Base-by-base conservation (phyloP, 1,140 invertebrate species). In the Euwallacea similis region DNA sequence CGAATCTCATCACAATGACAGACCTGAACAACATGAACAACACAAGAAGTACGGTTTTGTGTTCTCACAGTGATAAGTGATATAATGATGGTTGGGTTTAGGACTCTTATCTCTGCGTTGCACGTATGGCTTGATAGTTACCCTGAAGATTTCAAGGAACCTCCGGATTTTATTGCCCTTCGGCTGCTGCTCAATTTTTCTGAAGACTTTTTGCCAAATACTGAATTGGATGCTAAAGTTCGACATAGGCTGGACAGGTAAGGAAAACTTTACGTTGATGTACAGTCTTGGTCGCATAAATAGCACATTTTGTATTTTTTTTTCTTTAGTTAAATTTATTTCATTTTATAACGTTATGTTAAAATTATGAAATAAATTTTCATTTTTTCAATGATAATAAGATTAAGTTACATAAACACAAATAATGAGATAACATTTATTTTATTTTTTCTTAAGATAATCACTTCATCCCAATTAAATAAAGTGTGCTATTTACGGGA, bases 71-170 rank as follows among this genome's bases (percentile, higher is more conserved):
- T 58, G 55, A 7, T 70, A 16, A 63, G 54, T 16, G 0, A 53
- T 43, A 44, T 47, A 16, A 46, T 11, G 8, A 55, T 69, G 71
- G 53, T 53, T 71, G 71, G 4, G 4, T 76, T 15, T 73, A 95
- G 93, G 83, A 96, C 95, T 65, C 86, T 98, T 76, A 87, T 93
- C 71, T 90, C 91, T 71, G 91, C 95, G 69, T 85, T 98, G 66
- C 93, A 97, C 79, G 95, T 98, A 7, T 99, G 97, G 97, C 82
- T 99, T 75, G 97, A 99, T 81, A 93, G 93, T 55, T 98, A 97
- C 81, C 92, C 95, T 50, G 96, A 98, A 82, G 97, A 99, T 83
- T 99, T 98, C 87, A 89, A 91, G 60, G 91, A 95, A 74, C 88
- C 91, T n/a, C 94, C 95, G 50, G 87, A 88, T 75, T 92, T 94